phyloP scores from a whole-genome alignment of 2,888 invertebrate genomes.

The Drosophila nr. perissopoda region DNA sequence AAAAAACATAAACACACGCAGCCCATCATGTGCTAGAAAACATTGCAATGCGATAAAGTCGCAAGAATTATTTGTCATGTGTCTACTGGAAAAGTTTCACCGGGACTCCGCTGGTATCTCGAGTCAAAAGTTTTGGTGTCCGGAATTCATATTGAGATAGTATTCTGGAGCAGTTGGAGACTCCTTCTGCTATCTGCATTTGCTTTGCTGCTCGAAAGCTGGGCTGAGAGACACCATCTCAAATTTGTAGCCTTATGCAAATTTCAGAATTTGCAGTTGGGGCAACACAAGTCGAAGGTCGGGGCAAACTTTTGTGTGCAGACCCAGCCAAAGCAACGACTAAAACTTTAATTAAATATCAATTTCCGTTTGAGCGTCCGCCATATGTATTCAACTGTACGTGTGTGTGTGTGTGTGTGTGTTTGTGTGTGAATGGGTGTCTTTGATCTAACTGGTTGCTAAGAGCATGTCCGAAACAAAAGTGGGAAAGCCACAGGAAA shows the following conservation, averaged over 20 bases:
- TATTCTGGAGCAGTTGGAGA: constrained; percentile 1
- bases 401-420: background rate
- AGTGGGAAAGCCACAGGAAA: constrained; percentile 66
- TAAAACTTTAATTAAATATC: constrained; percentile 75
- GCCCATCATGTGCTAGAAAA: background rate
- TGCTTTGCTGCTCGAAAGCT: background rate
- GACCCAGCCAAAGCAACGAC: constrained; percentile 37
- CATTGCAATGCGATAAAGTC: constrained; percentile 33
- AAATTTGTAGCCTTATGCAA: constrained; percentile 29
- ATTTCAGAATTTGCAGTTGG: constrained; percentile 29
- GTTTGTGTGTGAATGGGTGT: constrained; percentile 14
- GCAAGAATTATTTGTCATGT: constrained; percentile 31
- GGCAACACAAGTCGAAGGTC: constrained; percentile 23
- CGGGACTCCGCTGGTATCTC: constrained; percentile 3
- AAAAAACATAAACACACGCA: constrained; percentile 1
- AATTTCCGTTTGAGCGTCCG: constrained; percentile 66
- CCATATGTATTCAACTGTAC: constrained; percentile 3
- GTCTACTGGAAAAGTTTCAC: constrained; percentile 26
- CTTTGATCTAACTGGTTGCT: constrained; percentile 64
- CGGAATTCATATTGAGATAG: constrained; percentile 17
- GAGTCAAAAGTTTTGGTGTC: constrained; percentile 20
- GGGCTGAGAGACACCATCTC: constrained; percentile 1
- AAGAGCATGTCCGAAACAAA: constrained; percentile 29
- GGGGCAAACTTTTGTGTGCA: constrained; percentile 20
- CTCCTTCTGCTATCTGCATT: background rate